These are phyloP conservation scores for Limonius californicus DNA, from an alignment of 1,140 invertebrate genomes.

Conservation along the genomic window DNA sequence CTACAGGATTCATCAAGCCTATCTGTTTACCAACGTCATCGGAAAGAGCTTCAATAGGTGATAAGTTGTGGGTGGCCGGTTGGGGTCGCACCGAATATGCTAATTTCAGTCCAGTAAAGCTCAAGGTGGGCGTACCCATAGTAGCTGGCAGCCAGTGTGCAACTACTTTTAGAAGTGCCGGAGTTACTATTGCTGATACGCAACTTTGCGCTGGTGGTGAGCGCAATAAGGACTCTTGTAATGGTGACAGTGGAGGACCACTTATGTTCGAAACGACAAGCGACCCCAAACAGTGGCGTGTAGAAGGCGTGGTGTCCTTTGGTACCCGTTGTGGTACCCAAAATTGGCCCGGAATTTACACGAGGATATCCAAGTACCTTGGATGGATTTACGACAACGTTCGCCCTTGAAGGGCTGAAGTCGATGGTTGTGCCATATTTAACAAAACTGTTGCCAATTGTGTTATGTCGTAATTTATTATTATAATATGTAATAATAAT, in stretches of 20 bases:
- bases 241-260: conserved; percentile 29
- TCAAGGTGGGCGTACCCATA: conserved; percentile 48
- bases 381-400: conserved; percentile 50
- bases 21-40: conserved; percentile 60
- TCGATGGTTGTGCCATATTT: no score
- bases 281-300: conserved; percentile 39
- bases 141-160: conserved; percentile 46
- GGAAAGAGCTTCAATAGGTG: conserved; percentile 36
- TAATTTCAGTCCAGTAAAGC: conserved; percentile 44
- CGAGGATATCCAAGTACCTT: conserved; percentile 51
- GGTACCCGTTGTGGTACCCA: conserved; percentile 56
- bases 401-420: neutral
- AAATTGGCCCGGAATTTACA: conserved; percentile 58
- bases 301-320: conserved; percentile 57
- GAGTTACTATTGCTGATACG: conserved; percentile 41
- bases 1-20: conserved; percentile 57
- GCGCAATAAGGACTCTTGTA: conserved; percentile 61
- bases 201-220: conserved; percentile 64
- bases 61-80: conserved; percentile 55
- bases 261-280: neutral
- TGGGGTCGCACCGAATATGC: conserved; percentile 59
- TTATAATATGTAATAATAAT: neutral
- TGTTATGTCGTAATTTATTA: neutral
- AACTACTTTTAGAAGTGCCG: conserved; percentile 46
- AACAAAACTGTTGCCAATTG: no score